Conservation (phyloP, 2,113 vertebrate species). For the Lathamus discolor region DNA sequence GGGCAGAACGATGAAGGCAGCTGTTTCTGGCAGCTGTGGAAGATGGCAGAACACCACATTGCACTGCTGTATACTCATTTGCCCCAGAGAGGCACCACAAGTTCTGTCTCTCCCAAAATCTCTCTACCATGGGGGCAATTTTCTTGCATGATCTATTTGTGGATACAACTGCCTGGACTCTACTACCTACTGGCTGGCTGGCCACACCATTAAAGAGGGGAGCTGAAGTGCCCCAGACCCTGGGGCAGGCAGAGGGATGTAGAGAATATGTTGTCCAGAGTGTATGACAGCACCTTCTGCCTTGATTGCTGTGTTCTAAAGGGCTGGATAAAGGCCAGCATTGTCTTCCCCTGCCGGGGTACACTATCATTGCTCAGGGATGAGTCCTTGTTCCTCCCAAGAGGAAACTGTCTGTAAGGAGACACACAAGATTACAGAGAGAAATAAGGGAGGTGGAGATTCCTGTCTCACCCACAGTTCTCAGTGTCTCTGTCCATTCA, state of each 20-base stretch:
- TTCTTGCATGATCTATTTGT: neutral
- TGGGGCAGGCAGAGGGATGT: neutral
- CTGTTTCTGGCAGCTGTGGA: neutral
- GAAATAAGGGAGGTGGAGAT: neutral
- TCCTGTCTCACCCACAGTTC: neutral
- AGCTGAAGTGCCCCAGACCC: neutral
- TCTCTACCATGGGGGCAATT: neutral
- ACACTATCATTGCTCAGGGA: neutral
- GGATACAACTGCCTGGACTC: neutral
- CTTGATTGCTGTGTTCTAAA: neutral
- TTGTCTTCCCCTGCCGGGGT: neutral
- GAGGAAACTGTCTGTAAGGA: neutral
- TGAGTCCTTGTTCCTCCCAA: neutral
- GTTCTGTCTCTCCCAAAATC: neutral
- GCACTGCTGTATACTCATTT: neutral
- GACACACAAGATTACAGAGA: neutral
- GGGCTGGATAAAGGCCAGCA: neutral
- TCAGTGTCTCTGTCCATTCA: neutral
- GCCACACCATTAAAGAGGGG: no score
- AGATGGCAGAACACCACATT: neutral
- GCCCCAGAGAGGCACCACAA: neutral
- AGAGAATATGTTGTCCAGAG: neutral
- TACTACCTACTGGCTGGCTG: neutral
- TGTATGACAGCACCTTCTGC: neutral
- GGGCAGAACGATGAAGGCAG: neutral